These are phyloP conservation scores for Recurvirostra avosetta DNA, from an alignment of 2,113 vertebrate genomes.

Conservation along the genomic window DNA sequence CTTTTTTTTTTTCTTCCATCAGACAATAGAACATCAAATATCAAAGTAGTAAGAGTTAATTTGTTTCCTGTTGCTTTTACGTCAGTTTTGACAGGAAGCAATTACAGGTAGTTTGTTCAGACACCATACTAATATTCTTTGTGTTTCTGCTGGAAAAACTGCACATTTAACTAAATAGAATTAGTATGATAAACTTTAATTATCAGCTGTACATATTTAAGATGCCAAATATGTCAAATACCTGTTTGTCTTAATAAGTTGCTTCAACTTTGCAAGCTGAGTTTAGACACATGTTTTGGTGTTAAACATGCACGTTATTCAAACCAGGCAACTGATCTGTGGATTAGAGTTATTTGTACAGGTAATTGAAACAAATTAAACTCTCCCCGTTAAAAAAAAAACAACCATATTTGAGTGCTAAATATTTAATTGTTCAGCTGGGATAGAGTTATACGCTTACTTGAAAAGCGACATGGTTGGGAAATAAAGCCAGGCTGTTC, in stretches of 20 bases:
- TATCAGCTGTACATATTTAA: not conserved
- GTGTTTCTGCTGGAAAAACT: not conserved
- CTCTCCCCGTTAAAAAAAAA: not conserved
- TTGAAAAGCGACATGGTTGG: not conserved
- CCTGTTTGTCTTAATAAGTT: not conserved
- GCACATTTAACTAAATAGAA: not conserved
- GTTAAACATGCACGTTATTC: not conserved
- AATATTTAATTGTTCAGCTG: not conserved
- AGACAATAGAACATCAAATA: conserved; percentile 17
- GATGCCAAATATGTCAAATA: not conserved
- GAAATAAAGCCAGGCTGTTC: not conserved
- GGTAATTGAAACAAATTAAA: conserved; percentile 10
- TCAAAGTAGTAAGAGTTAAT: not conserved
- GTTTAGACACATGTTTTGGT: not conserved
- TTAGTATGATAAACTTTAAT: not conserved
- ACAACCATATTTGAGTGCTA: not conserved
- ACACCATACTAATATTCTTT: not conserved
- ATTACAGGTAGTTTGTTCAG: conserved; percentile 39
- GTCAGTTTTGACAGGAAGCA: not conserved
- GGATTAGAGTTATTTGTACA: not conserved
- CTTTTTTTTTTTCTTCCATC: not conserved
- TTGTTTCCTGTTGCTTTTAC: conserved; percentile 19
- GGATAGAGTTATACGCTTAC: not conserved
- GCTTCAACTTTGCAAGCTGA: not conserved
- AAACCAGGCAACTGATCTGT: not conserved